Evolutionary conservation across 92 coral and sea anemone species (phyloP).

Genomic region (Zoanthus sansibaricus): DNA sequence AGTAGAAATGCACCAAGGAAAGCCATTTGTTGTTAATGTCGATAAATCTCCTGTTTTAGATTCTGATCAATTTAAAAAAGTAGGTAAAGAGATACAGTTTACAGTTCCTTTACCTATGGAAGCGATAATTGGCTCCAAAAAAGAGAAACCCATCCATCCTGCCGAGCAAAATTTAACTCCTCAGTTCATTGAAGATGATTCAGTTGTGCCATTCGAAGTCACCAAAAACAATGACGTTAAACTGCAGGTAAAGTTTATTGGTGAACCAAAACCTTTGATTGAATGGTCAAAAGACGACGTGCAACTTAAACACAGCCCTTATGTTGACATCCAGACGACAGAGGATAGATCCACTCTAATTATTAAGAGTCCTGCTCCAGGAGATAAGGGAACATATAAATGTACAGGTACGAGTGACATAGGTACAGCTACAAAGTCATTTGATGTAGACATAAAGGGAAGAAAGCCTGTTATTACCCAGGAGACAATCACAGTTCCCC

Average conservation of each 20-base stretch:
- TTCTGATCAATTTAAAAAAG: not conserved
- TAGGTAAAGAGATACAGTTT: slow-evolving; percentile 23
- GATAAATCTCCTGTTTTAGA: slow-evolving; percentile 22
- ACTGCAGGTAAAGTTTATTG: slow-evolving; percentile 59
- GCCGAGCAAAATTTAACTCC: slow-evolving; percentile 36
- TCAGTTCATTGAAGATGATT: slow-evolving; percentile 46
- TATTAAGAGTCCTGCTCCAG: slow-evolving; percentile 70
- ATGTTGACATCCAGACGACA: slow-evolving; percentile 43
- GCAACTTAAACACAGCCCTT: slow-evolving; percentile 50
- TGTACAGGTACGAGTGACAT: slow-evolving; percentile 75
- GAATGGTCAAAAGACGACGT: slow-evolving; percentile 75
- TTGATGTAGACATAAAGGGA: slow-evolving; percentile 68
- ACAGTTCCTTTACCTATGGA: slow-evolving; percentile 30
- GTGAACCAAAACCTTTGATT: slow-evolving; percentile 74
- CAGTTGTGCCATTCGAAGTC: slow-evolving; percentile 47
- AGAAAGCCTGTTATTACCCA: slow-evolving; percentile 21
- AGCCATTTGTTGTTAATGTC: slow-evolving; percentile 51
- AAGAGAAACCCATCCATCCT: slow-evolving; percentile 39
- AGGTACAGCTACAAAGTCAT: slow-evolving; percentile 60
- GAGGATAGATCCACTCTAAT: slow-evolving; percentile 58
- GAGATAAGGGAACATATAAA: slow-evolving; percentile 70
- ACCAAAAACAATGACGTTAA: slow-evolving; percentile 40
- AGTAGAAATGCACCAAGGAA: slow-evolving; percentile 50
- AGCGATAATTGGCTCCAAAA: slow-evolving; percentile 29
- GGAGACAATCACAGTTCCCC: slow-evolving; percentile 51